These are phyloP conservation scores for Punctoribates punctum DNA, from an alignment of 2,888 invertebrate genomes.

Conservation along the genomic window DNA sequence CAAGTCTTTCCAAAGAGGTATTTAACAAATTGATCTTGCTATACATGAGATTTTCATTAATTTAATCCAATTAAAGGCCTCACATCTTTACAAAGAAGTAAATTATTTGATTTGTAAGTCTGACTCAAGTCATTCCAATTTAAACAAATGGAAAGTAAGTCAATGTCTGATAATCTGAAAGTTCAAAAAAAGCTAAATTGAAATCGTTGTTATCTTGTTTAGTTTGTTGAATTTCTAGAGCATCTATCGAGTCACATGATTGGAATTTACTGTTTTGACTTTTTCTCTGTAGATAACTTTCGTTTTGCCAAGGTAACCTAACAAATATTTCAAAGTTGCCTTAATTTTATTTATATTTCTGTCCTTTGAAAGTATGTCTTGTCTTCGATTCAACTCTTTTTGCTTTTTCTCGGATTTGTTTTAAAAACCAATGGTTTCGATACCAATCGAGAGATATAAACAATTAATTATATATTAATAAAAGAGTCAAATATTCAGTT, in stretches of 20 bases:
- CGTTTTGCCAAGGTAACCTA: not conserved
- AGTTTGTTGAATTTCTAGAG: not conserved
- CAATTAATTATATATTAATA: no score
- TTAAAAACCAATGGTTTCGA: not conserved
- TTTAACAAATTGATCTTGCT: not conserved
- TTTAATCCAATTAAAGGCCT: not conserved
- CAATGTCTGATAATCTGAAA: no score
- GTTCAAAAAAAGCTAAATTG: no score
- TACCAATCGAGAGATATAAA: no score
- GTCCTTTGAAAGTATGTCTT: not conserved
- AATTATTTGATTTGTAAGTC: not conserved
- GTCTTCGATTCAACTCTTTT: not conserved
- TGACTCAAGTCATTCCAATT: not conserved
- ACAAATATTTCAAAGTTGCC: no score
- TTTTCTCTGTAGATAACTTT: not conserved
- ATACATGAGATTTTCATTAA: no score
- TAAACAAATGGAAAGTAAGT: not conserved
- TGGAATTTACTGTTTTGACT: constrained; percentile 13
- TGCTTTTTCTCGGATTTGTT: not conserved
- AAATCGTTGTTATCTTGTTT: no score
- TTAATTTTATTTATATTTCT: no score
- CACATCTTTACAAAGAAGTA: not conserved
- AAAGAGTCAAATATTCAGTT: no score
- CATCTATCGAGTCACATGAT: not conserved
- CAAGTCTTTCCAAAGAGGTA: not conserved